Percentiles rank a stretch among this genome's conserved stretches.
These are phyloP conservation scores for Euzetes globulus DNA, from an alignment of 2,888 invertebrate species.

Conservation along the genomic window DNA sequence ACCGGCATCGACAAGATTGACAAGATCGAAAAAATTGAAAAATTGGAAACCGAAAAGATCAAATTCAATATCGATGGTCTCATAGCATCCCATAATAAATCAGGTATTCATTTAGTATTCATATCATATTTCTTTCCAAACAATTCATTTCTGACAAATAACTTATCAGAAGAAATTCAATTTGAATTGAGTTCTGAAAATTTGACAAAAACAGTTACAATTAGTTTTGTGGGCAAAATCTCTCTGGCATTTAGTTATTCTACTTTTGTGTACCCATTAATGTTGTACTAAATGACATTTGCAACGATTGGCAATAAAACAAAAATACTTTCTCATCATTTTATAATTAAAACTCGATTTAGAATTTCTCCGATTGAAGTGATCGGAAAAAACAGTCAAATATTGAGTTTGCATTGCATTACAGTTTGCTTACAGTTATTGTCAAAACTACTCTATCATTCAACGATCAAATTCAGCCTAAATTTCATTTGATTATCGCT, in stretches of 20 bases:
- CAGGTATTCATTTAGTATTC: slow-evolving; percentile 5
- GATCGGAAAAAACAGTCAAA: neutral
- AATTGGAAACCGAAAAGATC: slow-evolving; percentile 24
- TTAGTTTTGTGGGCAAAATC: neutral
- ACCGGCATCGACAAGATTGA: neutral
- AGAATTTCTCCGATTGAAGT: neutral
- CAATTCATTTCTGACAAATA: too few species aligned
- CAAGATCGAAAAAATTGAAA: slow-evolving; percentile 6
- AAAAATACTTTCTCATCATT: slow-evolving; percentile 29
- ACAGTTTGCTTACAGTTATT: slow-evolving; percentile 24
- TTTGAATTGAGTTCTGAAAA: too few species aligned
- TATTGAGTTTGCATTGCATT: slow-evolving; percentile 7
- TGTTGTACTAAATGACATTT: neutral
- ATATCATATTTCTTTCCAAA: too few species aligned
- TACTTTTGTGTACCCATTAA: slow-evolving; percentile 29
- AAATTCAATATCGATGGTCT: slow-evolving; percentile 38
- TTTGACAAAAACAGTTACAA: too few species aligned
- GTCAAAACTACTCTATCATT: slow-evolving; percentile 6
- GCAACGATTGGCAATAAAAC: neutral
- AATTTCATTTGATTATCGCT: slow-evolving; percentile 27
- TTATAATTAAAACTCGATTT: slow-evolving; percentile 23
- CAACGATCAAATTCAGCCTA: neutral
- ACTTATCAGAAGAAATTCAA: too few species aligned
- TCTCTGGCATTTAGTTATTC: slow-evolving; percentile 1
- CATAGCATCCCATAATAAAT: slow-evolving; percentile 26